Evolutionary conservation across 23 tunicate species (phyloP), one percentile per base, ranked within the genome.

Genomic region (Aplidium turbinatum): DNA sequence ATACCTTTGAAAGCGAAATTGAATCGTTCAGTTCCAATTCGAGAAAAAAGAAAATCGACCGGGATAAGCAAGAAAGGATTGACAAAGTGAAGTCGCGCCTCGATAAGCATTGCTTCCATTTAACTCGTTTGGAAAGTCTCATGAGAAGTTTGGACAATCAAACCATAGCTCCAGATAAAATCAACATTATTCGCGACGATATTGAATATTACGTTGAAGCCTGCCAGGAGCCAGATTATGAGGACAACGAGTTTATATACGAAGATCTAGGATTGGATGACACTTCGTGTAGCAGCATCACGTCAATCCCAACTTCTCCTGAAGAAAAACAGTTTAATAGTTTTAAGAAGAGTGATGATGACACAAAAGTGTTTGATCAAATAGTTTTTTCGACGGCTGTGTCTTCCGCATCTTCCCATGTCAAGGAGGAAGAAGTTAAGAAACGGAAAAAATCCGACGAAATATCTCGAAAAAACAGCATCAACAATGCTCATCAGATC

Each of bases 121-220:
- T 85, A 28, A 78, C 60, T n/a, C 79, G 89, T 35, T 63, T 95
- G 2, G 99, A 95, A 81, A 88, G 83, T 5, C 57, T 95, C 36
- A 79, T 95, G 96, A 63, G 99, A 33, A 82, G 88, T 92, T 67
- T 95, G 4, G 86, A 95, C 58, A 95, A 95, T 55, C 83, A 89
- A 51, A 83, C 90, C 39, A 95, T 95, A 19, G n/a, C 28, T 4
- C 66, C 92, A 5, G 92, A 82, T 47, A 88, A 85, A 57, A 88
- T 88, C 35, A 79, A 83, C 30, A 79, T 78, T 38, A 66, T 95
- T 29, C 91, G 87, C 58, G 99, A 95, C 40, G 93, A 95, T 47
- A 58, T 95, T 47, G 99, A 95, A 36, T 95, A 88, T 50, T 95
- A 88, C 46, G 27, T 83, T 35, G 99, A 95, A 65, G 81, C 86